Evolutionary conservation across 2,888 invertebrate genomes (phyloP), one percentile per base, ranked within the genome.

Genomic region (Amblyjoppa fuscipennis): DNA sequence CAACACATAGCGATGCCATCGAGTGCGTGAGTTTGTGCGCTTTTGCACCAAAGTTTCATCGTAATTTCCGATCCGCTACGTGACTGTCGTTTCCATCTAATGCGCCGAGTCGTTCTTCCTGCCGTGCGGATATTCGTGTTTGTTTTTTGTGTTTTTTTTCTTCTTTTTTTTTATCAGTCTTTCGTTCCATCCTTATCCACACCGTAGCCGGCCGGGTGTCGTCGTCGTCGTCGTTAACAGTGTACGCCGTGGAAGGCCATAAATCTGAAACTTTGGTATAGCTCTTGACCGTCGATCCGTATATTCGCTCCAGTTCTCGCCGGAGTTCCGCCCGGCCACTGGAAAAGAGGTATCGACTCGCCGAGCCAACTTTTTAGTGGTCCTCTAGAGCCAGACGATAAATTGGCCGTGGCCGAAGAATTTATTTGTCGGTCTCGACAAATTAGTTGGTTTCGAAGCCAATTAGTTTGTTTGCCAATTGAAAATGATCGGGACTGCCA

Each of bases 261-360:
- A 82, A 82, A 79, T 85, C 79, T 71, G 31, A 45, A 85, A 85
- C 53, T 85, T 85, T 81, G 45, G 69, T 74, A 66, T 64, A 80
- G 45, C 45, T 45, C 69, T 53, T 59, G 56, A 83, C 68, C 45
- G 56, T 53, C 51, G 83, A 82, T 66, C 75, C 71, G 51, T 79
- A 28, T 66, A 79, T 59, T 75, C 79, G 25, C 34, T 79, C 11
- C 31, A 69, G 53, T 66, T 41, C 56, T 34, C 49, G 70, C 20
- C 20, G 38, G 56, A 70, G 64, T 81, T 79, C 49, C 69, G 70
- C 51, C 28, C 49, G 70, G 38, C 78, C 56, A 70, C 80, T 45
- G 25, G 11, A 45, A 45, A 45, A 45, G 45, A 45, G 45, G 45
- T 13, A 45, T 45, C 13, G 45, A 13, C 45, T 13, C 2, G 45